Base-by-base conservation (phyloP, 2,113 vertebrate genomes). In the Chauna torquata region DNA sequence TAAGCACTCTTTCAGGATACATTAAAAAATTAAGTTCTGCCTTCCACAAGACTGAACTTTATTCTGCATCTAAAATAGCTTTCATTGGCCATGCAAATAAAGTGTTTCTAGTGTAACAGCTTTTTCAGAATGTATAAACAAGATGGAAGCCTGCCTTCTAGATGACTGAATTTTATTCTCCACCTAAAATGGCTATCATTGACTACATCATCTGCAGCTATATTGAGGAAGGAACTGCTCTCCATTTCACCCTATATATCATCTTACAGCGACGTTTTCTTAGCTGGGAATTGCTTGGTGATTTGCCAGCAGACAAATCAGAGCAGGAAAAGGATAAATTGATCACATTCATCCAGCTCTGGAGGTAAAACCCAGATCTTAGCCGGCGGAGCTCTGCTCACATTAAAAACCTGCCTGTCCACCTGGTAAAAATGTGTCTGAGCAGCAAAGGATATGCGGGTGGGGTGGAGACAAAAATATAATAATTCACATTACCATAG, bases 231-330 rank as follows among this genome's bases (percentile, higher is more conserved):
- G 80, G 77, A 96, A 76, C 88, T 94, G 86, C 86, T 94, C 74
- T 94, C 69, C 74, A 69, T 92, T 89, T 91, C 77, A 89, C 74
- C 74, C 81, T 82, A 45, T 96, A 54, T 72, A 94, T 94, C 86
- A 91, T 89, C 61, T 82, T 77, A 69, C 77, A 92, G 78, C 0
- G 62, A 79, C 86, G 54, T 92, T 97, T 97, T 86, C 88, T 94
- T 88, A 96, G 94, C 91, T 91, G 76, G 70, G 92, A 96, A 97
- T 94, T 94, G 94, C 96, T 96, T 96, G 96, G 95, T 92, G 83
- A 87, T 91, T 94, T 94, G 95, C 94, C 96, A 96, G 81, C 91
- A 94, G 83, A 94, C 88, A 96, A 94, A 96, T 94, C 70, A 87
- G 91, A 64, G 92, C 70, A 87, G 88, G 81, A 92, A 96, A 87